phyloP scores from a whole-genome alignment of 2,797 vertebrate species.

The Huso huso region DNA sequence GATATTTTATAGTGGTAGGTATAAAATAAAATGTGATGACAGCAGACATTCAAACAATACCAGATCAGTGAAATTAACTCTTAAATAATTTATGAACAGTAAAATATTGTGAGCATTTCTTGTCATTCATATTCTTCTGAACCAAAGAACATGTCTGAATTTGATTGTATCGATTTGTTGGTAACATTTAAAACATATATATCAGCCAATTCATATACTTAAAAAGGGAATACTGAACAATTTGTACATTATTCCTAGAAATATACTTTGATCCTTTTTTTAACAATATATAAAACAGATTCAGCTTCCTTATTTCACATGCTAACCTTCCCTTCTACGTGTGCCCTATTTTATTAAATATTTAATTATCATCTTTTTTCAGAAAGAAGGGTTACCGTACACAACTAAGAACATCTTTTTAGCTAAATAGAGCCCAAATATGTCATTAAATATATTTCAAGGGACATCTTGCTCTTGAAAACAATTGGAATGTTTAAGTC shows the following conservation, averaged over 20 bases:
- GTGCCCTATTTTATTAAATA: constrained; percentile 4
- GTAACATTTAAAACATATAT: constrained; percentile 38
- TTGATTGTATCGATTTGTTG: constrained; percentile 43
- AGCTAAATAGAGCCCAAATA: too few relatives aligned
- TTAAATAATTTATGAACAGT: too few relatives aligned
- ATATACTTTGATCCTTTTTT: too few relatives aligned
- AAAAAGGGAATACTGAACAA: constrained; percentile 39
- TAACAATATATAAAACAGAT: constrained; percentile 42
- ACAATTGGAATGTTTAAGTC: constrained; percentile 23
- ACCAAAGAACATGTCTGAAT: constrained; percentile 42
- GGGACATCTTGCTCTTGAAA: constrained; percentile 35
- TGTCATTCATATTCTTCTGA: constrained; percentile 50
- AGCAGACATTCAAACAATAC: constrained; percentile 34
- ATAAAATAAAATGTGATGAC: constrained; percentile 15
- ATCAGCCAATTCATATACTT: constrained; percentile 48
- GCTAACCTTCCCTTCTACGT: constrained; percentile 68
- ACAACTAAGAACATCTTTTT: constrained; percentile 28
- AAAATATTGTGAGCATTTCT: constrained; percentile 18
- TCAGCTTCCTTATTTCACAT: constrained; percentile 72
- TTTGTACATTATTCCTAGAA: constrained; percentile 44
- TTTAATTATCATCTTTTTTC: constrained; percentile 25
- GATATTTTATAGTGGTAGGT: constrained; percentile 7
- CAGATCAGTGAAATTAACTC: constrained; percentile 28
- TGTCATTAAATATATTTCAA: too few relatives aligned
- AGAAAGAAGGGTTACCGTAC: constrained; percentile 27